These are phyloP conservation scores for Amniataba percoides DNA, from an alignment of 2,797 vertebrate genomes.

Conservation along the genomic window DNA sequence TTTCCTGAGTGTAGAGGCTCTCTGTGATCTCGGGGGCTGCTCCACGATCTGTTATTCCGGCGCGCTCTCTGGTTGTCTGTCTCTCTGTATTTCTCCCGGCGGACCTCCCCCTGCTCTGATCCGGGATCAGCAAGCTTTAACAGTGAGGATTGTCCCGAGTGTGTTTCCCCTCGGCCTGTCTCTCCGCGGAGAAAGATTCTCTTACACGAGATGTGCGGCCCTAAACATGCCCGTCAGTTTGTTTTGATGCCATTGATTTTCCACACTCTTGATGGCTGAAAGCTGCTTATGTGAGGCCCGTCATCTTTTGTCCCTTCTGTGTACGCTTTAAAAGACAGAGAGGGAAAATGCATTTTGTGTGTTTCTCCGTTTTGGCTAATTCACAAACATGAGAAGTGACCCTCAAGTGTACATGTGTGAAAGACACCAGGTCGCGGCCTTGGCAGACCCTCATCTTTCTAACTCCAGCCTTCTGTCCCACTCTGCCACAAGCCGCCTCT, in stretches of 20 bases:
- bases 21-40: slow-evolving; percentile 57
- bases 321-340: background rate
- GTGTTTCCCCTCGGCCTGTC: slow-evolving; percentile 61
- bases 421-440: slow-evolving; percentile 54
- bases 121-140: slow-evolving; percentile 77
- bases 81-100: slow-evolving; percentile 66
- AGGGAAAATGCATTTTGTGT: slow-evolving; percentile 1
- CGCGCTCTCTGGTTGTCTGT: slow-evolving; percentile 64
- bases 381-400: slow-evolving; percentile 53
- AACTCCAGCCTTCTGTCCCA: slow-evolving; percentile 22
- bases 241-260: slow-evolving; percentile 83
- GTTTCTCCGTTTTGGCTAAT: slow-evolving; percentile 32
- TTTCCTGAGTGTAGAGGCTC: slow-evolving; percentile 33
- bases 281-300: slow-evolving; percentile 40
- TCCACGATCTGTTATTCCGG: slow-evolving; percentile 60
- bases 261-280: slow-evolving; percentile 53
- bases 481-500: slow-evolving; percentile 48
- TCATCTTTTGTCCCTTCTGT: slow-evolving; percentile 5
- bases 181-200: slow-evolving; percentile 79
- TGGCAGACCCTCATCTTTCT: slow-evolving; percentile 39
- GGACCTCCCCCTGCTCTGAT: slow-evolving; percentile 75
- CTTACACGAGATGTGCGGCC: slow-evolving; percentile 77
- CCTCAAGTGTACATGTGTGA: slow-evolving; percentile 45
- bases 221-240: slow-evolving; percentile 91
- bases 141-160: slow-evolving; percentile 61